Percentiles rank a stretch among this genome's conserved stretches.
phyloP scores from a whole-genome alignment of 2,888 invertebrate species.

The Steinernema carpocapsae region DNA sequence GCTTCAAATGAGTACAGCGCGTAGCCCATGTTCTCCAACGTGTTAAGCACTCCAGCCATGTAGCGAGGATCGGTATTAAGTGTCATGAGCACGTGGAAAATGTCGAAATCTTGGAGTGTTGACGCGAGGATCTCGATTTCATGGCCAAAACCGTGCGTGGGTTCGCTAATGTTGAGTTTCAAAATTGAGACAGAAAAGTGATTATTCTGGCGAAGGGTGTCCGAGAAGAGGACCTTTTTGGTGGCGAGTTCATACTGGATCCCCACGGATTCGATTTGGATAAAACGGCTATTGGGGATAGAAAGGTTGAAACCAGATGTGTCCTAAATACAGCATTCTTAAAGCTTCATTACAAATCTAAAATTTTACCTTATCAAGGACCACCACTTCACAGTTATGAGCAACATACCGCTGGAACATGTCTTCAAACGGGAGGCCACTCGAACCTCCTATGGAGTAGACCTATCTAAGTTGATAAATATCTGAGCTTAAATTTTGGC shows the following conservation, averaged over 20 bases:
- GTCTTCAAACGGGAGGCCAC: neutral
- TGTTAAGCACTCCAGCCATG: neutral
- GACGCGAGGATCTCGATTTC: slow-evolving; percentile 7
- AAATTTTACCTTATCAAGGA: neutral
- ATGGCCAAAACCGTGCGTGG: neutral
- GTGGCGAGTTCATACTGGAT: neutral
- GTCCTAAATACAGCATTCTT: neutral
- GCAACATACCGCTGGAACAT: neutral
- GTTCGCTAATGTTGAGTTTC: slow-evolving; percentile 13
- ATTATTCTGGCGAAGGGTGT: slow-evolving; percentile 1
- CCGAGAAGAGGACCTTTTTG: neutral
- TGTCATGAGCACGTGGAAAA: neutral
- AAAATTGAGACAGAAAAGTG: slow-evolving; percentile 9
- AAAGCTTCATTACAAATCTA: neutral
- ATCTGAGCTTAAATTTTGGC: neutral
- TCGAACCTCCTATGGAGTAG: neutral
- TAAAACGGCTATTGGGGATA: neutral
- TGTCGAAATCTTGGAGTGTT: neutral
- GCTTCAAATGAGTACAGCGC: neutral
- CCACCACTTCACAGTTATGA: neutral
- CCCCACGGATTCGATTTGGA: neutral
- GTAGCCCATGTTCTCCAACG: slow-evolving; percentile 10
- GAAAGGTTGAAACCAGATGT: neutral
- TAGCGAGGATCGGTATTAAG: neutral
- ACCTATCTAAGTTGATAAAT: neutral